Conservation (phyloP, 2,888 invertebrate species). For the Megamerina dolium region DNA sequence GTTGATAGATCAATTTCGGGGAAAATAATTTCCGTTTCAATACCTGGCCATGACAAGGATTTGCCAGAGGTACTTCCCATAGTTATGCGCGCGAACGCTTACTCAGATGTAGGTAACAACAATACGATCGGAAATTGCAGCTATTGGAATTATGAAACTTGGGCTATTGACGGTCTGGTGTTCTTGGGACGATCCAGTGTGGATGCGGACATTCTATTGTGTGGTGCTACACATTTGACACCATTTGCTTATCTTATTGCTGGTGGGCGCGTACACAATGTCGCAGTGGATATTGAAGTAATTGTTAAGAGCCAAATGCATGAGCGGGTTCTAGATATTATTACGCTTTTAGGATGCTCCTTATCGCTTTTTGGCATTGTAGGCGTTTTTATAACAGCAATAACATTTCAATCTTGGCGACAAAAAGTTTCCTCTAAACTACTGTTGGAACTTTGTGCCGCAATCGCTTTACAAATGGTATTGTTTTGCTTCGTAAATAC, state of each 20-base stretch:
- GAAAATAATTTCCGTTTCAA: conserved; percentile 56
- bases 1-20: conserved; percentile 39
- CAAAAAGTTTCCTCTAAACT: conserved; percentile 61
- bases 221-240: conserved; percentile 56
- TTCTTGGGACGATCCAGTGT: conserved; percentile 38
- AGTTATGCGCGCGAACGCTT: conserved; percentile 29
- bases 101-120: conserved; percentile 2
- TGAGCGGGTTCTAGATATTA: conserved; percentile 52
- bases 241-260: conserved; percentile 56
- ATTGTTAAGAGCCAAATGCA: conserved; percentile 38
- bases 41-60: conserved; percentile 56
- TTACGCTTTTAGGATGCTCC: conserved; percentile 56
- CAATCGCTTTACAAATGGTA: conserved; percentile 58
- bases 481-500: conserved; percentile 43
- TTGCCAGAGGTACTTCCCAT: conserved; percentile 55
- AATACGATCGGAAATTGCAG: conserved; percentile 47
- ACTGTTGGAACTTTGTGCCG: conserved; percentile 57
- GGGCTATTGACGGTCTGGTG: conserved; percentile 56
- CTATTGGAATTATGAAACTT: conserved; percentile 58
- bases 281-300: conserved; percentile 23
- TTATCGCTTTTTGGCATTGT: conserved; percentile 55
- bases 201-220: conserved; percentile 46
- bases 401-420: conserved; percentile 57
- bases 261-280: conserved; percentile 28
- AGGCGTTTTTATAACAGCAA: conserved; percentile 56